Percentiles rank a stretch among this genome's conserved stretches.
These are phyloP conservation scores for Menidia beryllina DNA, from an alignment of 2,113 vertebrate genomes.

Conservation along the genomic window DNA sequence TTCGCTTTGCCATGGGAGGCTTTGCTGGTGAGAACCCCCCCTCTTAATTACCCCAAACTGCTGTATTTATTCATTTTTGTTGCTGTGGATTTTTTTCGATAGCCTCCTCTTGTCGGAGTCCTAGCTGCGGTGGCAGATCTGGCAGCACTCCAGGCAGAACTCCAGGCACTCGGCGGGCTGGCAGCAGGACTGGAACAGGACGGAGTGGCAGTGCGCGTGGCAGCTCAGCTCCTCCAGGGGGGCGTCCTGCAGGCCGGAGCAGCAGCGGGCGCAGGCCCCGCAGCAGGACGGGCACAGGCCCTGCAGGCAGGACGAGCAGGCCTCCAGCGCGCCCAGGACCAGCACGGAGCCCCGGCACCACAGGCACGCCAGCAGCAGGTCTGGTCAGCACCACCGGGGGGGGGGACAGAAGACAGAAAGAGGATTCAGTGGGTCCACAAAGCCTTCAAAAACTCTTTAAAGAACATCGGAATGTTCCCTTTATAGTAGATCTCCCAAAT, in stretches of 20 bases:
- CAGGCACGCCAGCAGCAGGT: slow-evolving; percentile 78
- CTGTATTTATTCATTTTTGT: no score
- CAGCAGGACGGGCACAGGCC: slow-evolving; percentile 75
- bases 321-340: slow-evolving; percentile 63
- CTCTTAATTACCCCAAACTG: no score
- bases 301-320: slow-evolving; percentile 34
- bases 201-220: slow-evolving; percentile 79
- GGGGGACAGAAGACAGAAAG: background rate
- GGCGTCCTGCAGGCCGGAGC: slow-evolving; percentile 48
- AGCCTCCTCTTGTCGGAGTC: background rate
- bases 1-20: no score
- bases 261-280: slow-evolving; percentile 70
- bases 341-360: slow-evolving; percentile 54
- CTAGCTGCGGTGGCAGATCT: slow-evolving; percentile 76
- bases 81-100: no score
- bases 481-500: no score
- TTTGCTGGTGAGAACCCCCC: no score
- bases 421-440: slow-evolving; percentile 28
- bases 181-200: slow-evolving; percentile 80
- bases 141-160: slow-evolving; percentile 79
- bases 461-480: no score
- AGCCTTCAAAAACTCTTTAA: no score
- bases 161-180: slow-evolving; percentile 78
- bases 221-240: slow-evolving; percentile 77
- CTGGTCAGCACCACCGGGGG: slow-evolving; percentile 10